These are phyloP conservation scores for Dascillus cervinus DNA, from an alignment of 2,888 invertebrate genomes.

Conservation along the genomic window DNA sequence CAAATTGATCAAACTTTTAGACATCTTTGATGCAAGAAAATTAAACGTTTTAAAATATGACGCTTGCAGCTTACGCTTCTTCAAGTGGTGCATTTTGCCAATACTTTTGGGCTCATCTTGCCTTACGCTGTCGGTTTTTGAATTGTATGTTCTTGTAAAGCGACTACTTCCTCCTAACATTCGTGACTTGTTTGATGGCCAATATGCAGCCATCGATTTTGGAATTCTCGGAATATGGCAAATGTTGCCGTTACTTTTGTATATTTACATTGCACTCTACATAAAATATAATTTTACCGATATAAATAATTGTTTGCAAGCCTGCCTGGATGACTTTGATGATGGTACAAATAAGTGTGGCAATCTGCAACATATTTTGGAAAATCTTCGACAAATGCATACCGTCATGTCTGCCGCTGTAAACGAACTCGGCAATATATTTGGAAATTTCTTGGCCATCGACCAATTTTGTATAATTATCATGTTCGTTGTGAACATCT, in stretches of 20 bases:
- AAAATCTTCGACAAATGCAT: slow-evolving; percentile 20
- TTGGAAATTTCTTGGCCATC: slow-evolving; percentile 23
- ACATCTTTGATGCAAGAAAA: slow-evolving; percentile 8
- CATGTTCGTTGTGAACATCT: slow-evolving; percentile 22
- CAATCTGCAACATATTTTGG: slow-evolving; percentile 13
- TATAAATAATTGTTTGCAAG: slow-evolving; percentile 16
- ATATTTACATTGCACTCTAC: slow-evolving; percentile 19
- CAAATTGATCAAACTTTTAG: slow-evolving; percentile 8
- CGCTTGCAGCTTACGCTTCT: background rate
- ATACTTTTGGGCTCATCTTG: slow-evolving; percentile 3
- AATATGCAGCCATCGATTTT: slow-evolving; percentile 16
- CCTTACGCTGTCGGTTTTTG: background rate
- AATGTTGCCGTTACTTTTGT: slow-evolving; percentile 20
- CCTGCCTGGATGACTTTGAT: slow-evolving; percentile 10
- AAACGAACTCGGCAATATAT: slow-evolving; percentile 19
- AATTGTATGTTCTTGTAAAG: slow-evolving; percentile 3
- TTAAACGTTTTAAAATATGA: slow-evolving; percentile 1
- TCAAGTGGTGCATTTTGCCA: slow-evolving; percentile 1
- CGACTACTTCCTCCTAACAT: background rate
- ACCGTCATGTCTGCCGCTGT: slow-evolving; percentile 20
- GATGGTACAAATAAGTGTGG: slow-evolving; percentile 8
- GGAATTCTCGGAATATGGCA: slow-evolving; percentile 23
- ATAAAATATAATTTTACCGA: slow-evolving; percentile 17
- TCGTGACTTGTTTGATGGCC: background rate
- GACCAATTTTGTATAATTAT: slow-evolving; percentile 22